These are phyloP conservation scores for Tetranychus piercei DNA, from an alignment of 2,888 invertebrate genomes.

Conservation along the genomic window DNA sequence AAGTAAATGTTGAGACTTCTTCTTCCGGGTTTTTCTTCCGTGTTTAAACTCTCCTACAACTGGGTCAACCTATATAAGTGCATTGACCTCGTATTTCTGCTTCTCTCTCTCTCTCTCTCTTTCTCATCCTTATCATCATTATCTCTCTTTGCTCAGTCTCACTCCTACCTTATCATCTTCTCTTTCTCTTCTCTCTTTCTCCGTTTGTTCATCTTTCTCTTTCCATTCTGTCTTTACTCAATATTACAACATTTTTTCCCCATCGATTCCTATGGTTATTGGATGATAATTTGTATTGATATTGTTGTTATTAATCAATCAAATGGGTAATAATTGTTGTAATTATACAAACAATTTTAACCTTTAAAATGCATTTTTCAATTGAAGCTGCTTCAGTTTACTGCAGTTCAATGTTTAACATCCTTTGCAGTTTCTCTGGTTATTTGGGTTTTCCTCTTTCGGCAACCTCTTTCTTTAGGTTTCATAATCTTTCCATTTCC, in stretches of 20 bases:
- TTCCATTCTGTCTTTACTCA: background rate
- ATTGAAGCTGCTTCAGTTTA: background rate
- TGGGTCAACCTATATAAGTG: background rate
- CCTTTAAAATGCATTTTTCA: background rate
- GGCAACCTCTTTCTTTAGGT: background rate
- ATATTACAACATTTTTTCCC: background rate
- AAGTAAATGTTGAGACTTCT: background rate
- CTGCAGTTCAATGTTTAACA: background rate
- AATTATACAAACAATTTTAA: background rate
- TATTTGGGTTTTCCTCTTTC: constrained; percentile 4
- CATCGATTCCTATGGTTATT: background rate
- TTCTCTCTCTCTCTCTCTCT: constrained; percentile 9
- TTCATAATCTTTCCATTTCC: background rate
- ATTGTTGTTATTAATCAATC: background rate
- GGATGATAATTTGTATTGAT: too few relatives aligned
- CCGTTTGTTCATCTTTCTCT: constrained; percentile 1
- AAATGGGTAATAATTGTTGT: background rate
- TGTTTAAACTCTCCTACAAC: constrained; percentile 7
- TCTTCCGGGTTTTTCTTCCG: constrained; percentile 12
- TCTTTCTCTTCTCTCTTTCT: constrained; percentile 4
- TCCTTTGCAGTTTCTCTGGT: background rate
- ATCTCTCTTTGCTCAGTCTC: background rate
- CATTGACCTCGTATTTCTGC: constrained; percentile 7
- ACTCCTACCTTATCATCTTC: background rate
- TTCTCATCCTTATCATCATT: background rate